Evolutionary conservation across 2,888 invertebrate species (phyloP), one percentile per base, ranked within the genome.

Genomic region (Agrotis segetum): DNA sequence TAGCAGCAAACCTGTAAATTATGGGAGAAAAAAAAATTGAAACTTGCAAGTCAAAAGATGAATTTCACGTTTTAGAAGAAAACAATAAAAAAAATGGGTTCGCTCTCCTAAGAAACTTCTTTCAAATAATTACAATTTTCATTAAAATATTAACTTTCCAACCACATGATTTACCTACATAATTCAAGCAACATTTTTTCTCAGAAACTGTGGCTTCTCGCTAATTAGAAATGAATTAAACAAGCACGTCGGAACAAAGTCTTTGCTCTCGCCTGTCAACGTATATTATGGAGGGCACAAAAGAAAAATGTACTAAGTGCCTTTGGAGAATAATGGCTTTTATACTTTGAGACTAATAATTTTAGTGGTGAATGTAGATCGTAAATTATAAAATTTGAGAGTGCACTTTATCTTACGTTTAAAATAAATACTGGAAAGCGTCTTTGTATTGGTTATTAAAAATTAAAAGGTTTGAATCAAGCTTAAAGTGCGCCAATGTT

Each of bases 221-320:
- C 84, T 87, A 87, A 87, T 87, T 87, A 82, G 76, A 85, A 81
- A 82, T 81, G 79, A 85, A 87, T 87, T 85, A 81, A 85, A 81
- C 79, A 84, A 80, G 78, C 83, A 79, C 67, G 67, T 44, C n/a
- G 68, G 74, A 75, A 74, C 79, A 81, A 82, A 74, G 75, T 69
- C 64, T 71, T 64, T 64, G 40, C 82, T 67, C 70, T 47, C 59
- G 29, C 47, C 70, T 79, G 74, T 82, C 70, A 74, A 52, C 66
- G 68, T 79, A 53, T 46, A 68, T 71, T 71, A 79, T 40, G 55
- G 46, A 73, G 56, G 47, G 34, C 24, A 17, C 50, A 55, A 59
- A 78, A 46, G 80, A 67, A 71, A 29, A 79, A 53, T 55, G 68
- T 53, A 49, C 29, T 79, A 82, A 82, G 71, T 59, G 63, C 67